Base-by-base conservation (phyloP, 2,113 vertebrate species). In the Syngnathus scovelli region DNA sequence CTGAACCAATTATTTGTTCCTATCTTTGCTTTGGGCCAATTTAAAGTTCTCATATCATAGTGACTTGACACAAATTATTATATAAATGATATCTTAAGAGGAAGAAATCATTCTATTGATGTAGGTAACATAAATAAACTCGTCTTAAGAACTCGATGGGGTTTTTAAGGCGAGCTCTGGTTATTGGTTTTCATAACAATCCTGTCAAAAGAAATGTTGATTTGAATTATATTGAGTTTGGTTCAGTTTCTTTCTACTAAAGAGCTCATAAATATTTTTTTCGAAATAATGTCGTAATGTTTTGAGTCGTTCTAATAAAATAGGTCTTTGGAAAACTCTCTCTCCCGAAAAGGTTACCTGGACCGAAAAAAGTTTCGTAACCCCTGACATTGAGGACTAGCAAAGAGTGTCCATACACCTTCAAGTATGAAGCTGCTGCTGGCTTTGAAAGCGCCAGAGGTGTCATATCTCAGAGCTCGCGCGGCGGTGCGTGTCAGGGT, bases 381-480 rank as follows among this genome's bases (percentile, higher is more conserved):
- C 23, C 55, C 23, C 23, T 56, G 27, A 36, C 6, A 7, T 27
- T 16, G 5, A 58, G 12, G 36, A 58, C 55, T 7, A 58, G 5
- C 13, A 58, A 16, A 58, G 13, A 36, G 27, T 48, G 13, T 48
- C 6, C 4, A 68, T 71, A 75, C 86, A 98, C 96, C 96, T 92
- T 99, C 93, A 69, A 98, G 87, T 39, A 77, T 90, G 87, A 99
- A 97, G 82, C 95, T 98, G 85, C 95, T 95, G 83, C 92, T 92
- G 66, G 67, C 79, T 83, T 93, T 97, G 90, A 99, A 99, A 82
- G 89, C 86, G 81, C 94, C 91, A 0, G 95, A 92, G 72, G 88
- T 86, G 78, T 97, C 90, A 0, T 96, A 99, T 86, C 93, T 93
- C 74, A 92, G 90, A 60, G 91, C 92, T 85, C 88, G 92, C 36